Evolutionary conservation across 2,113 vertebrate genomes (phyloP).

Genomic region (Melanerpes formicivorus): DNA sequence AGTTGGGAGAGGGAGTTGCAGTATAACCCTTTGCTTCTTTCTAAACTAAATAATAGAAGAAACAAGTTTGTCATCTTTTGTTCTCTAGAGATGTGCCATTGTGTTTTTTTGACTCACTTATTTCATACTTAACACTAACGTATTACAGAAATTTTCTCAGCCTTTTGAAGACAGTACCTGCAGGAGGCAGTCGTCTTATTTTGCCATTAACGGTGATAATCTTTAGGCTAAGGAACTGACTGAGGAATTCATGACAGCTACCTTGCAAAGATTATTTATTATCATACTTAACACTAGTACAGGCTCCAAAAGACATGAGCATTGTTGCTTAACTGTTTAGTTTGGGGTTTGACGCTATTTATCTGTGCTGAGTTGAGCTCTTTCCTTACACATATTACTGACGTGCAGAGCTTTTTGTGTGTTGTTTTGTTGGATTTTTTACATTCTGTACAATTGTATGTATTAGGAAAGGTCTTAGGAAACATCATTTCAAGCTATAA

Average conservation of each 20-base stretch:
- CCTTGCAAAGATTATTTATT: not conserved
- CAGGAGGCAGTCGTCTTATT: not conserved
- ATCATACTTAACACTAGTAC: not conserved
- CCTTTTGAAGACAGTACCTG: not conserved
- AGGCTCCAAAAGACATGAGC: not conserved
- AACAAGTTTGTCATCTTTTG: not conserved
- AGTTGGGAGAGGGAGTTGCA: not conserved
- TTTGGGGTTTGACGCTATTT: not conserved
- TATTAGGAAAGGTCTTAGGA: not conserved
- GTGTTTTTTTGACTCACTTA: not conserved
- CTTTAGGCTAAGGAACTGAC: not conserved
- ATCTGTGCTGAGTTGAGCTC: not conserved
- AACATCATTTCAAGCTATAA: not conserved
- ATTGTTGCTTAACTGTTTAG: not conserved
- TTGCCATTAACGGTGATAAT: not conserved
- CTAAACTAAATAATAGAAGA: not conserved
- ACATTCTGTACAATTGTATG: not conserved
- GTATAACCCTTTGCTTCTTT: slow-evolving; percentile 8
- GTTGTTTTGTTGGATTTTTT: not conserved
- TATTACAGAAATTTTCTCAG: not conserved
- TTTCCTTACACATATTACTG: not conserved
- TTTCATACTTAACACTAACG: not conserved
- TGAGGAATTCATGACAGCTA: not conserved
- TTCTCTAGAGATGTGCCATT: not conserved
- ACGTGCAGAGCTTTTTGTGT: not conserved